Conservation (phyloP, 2,797 vertebrate species). For the Trachops cirrhosus region DNA sequence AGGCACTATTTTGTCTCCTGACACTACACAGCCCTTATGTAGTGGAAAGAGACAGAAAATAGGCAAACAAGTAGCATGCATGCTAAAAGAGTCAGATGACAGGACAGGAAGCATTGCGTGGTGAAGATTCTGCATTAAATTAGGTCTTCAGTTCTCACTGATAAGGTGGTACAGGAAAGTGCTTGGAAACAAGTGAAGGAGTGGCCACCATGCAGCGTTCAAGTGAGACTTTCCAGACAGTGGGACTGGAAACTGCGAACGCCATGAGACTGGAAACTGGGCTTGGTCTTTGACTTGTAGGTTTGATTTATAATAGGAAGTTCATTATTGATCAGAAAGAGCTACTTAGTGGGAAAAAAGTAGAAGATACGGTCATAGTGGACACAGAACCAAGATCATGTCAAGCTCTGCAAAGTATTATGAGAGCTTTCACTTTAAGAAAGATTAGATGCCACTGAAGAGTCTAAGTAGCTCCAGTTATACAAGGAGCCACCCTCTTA, state of each 20-base stretch:
- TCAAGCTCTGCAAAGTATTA: neutral
- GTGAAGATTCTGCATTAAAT: neutral
- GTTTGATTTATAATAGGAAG: neutral
- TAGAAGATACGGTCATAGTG: neutral
- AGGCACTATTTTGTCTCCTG: neutral
- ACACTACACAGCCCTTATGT: neutral
- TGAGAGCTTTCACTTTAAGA: neutral
- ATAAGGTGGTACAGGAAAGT: neutral
- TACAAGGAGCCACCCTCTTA: neutral
- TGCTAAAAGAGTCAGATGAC: neutral
- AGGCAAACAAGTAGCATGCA: neutral
- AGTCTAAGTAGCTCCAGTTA: neutral
- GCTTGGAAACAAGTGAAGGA: neutral
- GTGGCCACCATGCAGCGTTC: neutral
- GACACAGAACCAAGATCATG: neutral
- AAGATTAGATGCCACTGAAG: neutral
- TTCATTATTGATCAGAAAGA: neutral
- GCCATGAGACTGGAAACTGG: neutral
- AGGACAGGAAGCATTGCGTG: rapidly evolving
- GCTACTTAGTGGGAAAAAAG: neutral
- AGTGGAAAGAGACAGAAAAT: neutral
- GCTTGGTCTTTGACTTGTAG: neutral
- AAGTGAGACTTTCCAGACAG: neutral
- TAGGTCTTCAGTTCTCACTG: neutral
- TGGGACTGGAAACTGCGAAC: neutral